Percentiles rank a stretch among this genome's conserved stretches.
Evolutionary conservation across 2,797 vertebrate genomes (phyloP).

Genomic region (Karalla daura): DNA sequence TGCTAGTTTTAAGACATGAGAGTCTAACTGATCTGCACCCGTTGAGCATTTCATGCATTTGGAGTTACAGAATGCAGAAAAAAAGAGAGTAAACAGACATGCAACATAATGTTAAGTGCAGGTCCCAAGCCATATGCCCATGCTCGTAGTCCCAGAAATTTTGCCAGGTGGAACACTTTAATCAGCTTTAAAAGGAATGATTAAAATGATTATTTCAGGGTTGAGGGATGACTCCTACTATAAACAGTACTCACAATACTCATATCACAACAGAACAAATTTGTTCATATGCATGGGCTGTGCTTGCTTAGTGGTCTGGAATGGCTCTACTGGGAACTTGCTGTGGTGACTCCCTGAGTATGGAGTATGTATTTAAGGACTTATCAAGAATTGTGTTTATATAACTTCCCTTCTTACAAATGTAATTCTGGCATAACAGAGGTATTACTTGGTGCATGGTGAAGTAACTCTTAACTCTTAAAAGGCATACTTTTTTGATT

Average conservation of each 20-base stretch:
- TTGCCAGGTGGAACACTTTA: conserved; percentile 73
- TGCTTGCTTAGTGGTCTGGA: conserved; percentile 76
- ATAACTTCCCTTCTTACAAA: conserved; percentile 56
- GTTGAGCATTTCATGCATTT: too few relatives aligned
- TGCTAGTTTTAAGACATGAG: too few relatives aligned
- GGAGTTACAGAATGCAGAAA: too few relatives aligned
- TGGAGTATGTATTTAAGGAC: conserved; percentile 78
- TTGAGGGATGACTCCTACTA: conserved; percentile 76
- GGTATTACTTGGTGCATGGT: conserved; percentile 33
- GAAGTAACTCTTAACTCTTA: not conserved
- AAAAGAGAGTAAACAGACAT: conserved; percentile 59
- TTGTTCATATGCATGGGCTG: conserved; percentile 78
- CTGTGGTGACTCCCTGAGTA: conserved; percentile 73
- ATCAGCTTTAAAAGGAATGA: conserved; percentile 82
- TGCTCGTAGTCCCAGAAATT: conserved; percentile 57
- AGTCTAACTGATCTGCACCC: too few relatives aligned
- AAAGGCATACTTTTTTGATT: too few relatives aligned
- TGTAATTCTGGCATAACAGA: conserved; percentile 62
- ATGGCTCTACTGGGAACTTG: conserved; percentile 61
- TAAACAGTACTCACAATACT: conserved; percentile 80
- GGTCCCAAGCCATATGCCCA: conserved; percentile 69
- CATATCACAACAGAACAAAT: conserved; percentile 82
- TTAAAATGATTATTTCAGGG: conserved; percentile 84
- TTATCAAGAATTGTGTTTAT: conserved; percentile 74
- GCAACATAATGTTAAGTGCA: conserved; percentile 48